These are phyloP conservation scores for Platerodrilus igneus DNA, from an alignment of 2,888 invertebrate species.

Conservation along the genomic window DNA sequence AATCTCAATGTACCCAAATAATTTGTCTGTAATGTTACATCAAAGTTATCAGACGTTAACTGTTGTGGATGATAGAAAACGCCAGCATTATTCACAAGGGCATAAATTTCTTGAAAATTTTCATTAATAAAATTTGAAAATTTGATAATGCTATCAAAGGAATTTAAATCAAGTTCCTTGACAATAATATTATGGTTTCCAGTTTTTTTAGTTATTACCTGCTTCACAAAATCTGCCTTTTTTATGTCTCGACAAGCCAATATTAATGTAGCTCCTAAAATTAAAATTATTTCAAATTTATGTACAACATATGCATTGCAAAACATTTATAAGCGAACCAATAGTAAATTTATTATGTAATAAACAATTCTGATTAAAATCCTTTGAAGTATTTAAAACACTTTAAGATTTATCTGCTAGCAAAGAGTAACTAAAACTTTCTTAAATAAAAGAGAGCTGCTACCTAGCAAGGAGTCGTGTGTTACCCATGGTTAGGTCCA, in stretches of 20 bases:
- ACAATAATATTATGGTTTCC: constrained; percentile 35
- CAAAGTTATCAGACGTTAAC: constrained; percentile 51
- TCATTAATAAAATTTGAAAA: constrained; percentile 40
- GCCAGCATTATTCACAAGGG: constrained; percentile 54
- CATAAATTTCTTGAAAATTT: constrained; percentile 44
- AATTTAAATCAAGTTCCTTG: constrained; percentile 44
- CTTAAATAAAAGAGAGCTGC: too few relatives aligned
- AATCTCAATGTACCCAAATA: constrained; percentile 46
- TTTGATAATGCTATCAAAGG: constrained; percentile 41
- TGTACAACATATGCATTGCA: neutral
- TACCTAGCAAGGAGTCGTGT: too few relatives aligned
- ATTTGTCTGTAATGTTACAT: constrained; percentile 54
- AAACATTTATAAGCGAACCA: too few relatives aligned
- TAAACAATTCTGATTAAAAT: too few relatives aligned
- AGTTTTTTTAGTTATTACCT: constrained; percentile 23
- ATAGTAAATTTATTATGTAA: too few relatives aligned
- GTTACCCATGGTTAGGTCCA: too few relatives aligned
- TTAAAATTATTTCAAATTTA: neutral
- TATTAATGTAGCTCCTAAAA: constrained; percentile 50
- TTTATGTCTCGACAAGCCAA: constrained; percentile 53
- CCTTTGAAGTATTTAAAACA: too few relatives aligned
- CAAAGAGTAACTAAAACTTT: too few relatives aligned
- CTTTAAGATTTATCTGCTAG: too few relatives aligned
- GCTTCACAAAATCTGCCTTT: constrained; percentile 46
- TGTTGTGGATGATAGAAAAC: constrained; percentile 51